Evolutionary conservation across 2,797 vertebrate genomes (phyloP).

Genomic region (Octomys mimax): DNA sequence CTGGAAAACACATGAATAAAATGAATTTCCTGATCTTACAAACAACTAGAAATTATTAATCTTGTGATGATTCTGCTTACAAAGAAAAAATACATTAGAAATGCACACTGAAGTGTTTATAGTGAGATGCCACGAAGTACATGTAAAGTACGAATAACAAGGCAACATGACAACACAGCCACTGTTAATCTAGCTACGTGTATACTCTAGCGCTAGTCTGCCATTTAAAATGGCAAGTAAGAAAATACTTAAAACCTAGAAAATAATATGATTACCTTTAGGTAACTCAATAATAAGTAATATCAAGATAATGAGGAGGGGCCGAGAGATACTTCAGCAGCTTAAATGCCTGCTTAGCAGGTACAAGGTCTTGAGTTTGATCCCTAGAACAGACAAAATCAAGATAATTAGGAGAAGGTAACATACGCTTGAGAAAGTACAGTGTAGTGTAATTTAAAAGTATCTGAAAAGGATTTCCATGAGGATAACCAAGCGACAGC

Average conservation of each 20-base stretch:
- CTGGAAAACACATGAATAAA: background rate
- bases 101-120: background rate
- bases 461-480: slow-evolving; percentile 9
- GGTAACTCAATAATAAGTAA: background rate
- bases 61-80: background rate
- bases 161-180: background rate
- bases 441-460: slow-evolving; percentile 48
- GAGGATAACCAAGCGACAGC: background rate
- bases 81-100: background rate
- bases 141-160: slow-evolving; percentile 28
- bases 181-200: background rate
- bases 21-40: background rate
- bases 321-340: too few relatives aligned
- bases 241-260: slow-evolving; percentile 35
- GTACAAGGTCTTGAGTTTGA: too few relatives aligned
- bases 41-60: slow-evolving; percentile 20
- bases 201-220: slow-evolving; percentile 4
- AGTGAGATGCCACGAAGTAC: background rate
- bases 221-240: slow-evolving; percentile 23
- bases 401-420: background rate
- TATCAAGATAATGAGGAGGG: too few relatives aligned
- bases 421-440: background rate
- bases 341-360: too few relatives aligned
- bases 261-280: slow-evolving; percentile 20
- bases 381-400: too few relatives aligned